Base-by-base conservation (phyloP, 2,888 invertebrate genomes). In the Fragum fragum region DNA sequence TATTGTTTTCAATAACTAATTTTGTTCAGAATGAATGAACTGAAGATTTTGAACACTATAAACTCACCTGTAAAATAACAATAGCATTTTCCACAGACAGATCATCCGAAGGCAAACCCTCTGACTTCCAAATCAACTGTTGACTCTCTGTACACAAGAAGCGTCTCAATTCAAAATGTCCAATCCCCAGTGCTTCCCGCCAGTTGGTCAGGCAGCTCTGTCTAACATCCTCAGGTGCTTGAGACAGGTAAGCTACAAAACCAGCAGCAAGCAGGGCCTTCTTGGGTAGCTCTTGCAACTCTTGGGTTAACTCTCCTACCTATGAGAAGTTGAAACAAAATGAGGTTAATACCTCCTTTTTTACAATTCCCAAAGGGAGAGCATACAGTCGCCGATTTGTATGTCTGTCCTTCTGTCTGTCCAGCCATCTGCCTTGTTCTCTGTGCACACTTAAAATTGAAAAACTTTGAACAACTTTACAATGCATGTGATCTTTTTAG, bases 41-140 rank as follows among this genome's bases (percentile, higher is more conserved):
- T 1, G 1, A 55, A 55, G 26, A 3, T 57, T 26, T 57, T 57
- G 1, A 26, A 28, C 23, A 57, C 9, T 16, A n/a, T 21, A 52
- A 52, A 52, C 23, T 59, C 73, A 97, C 97, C 95, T 97, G 96
- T 87, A 97, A 95, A 83, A 98, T 96, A 63, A 97, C 96, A 18
- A 97, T 96, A 7, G 97, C 97, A 94, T 98, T 98, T 94, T 98
- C 97, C 70, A 97, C 95, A 5, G 97, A 97, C 14, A 97, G 95
- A 76, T 96, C 96, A 94, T 98, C 97, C 0, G 96, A 96, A 0
- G 98, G 97, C 7, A 98, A 95, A 0, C 98, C 98, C 92, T 98
- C 97, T 0, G 97, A 96, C 92, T 97, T 97, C 98, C 98, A 98
- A 87, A 96, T 96, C 69, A 98, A 94, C 90, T 97, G 96, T 89